A percentile compares a stretch with the other conserved stretches of the same genome.
Evolutionary conservation across 2,113 vertebrate species (phyloP).

Genomic region (Recurvirostra avosetta): DNA sequence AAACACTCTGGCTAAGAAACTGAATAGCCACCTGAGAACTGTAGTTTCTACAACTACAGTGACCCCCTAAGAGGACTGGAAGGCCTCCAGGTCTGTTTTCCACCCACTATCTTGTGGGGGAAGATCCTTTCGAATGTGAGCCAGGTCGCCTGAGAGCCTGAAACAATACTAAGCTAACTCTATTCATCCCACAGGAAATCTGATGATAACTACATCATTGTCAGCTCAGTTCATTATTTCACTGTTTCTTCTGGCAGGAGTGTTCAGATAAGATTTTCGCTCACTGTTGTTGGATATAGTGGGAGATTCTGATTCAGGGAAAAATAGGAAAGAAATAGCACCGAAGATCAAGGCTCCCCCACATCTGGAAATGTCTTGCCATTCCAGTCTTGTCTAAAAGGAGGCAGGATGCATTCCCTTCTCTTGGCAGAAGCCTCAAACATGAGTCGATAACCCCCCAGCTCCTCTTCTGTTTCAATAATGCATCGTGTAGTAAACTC

Average conservation of each 20-base stretch:
- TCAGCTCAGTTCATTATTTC: conserved; percentile 39
- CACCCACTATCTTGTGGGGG: not conserved
- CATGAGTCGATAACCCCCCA: not conserved
- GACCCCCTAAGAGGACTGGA: not conserved
- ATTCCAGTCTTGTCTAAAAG: not conserved
- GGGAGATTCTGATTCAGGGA: conserved; percentile 35
- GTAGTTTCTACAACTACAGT: not conserved
- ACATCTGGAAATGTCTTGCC: not conserved
- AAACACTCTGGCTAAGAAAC: not conserved
- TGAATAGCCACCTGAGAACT: not conserved
- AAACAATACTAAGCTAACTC: conserved; percentile 22
- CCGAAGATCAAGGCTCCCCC: not conserved
- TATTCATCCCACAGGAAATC: conserved; percentile 26
- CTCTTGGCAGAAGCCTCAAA: conserved; percentile 6
- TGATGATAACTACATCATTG: conserved; percentile 32
- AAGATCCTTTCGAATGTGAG: not conserved
- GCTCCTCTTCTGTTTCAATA: conserved; percentile 3
- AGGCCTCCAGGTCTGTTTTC: not conserved
- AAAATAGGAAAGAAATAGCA: conserved; percentile 13
- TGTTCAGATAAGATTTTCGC: not conserved
- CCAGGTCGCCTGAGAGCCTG: not conserved
- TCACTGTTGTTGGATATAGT: conserved; percentile 3
- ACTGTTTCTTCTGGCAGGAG: conserved; percentile 13
- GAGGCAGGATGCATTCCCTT: not conserved
- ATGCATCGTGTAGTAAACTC: not conserved